Percentiles rank a stretch among this genome's conserved stretches.
Conservation (phyloP, 2,113 vertebrate genomes). For the Numenius arquata region DNA sequence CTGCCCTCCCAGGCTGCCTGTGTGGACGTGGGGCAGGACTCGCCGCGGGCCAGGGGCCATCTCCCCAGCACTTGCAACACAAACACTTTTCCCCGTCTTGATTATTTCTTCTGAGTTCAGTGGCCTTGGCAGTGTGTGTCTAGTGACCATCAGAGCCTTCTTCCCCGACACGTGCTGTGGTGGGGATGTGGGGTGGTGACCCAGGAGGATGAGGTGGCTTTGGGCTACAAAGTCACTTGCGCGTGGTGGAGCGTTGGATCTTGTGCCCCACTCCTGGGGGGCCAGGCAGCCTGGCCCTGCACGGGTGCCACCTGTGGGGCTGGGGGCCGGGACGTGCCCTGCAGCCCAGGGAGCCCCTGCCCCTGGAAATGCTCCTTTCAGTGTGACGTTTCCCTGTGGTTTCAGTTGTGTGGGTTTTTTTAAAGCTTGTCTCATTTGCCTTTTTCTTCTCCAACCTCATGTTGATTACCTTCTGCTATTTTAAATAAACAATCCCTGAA, state of each 20-base stretch:
- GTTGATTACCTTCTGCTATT: neutral
- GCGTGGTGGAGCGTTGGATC: accelerated
- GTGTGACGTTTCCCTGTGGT: neutral
- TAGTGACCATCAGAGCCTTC: neutral
- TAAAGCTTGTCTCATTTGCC: neutral
- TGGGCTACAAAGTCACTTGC: accelerated
- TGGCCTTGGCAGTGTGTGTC: neutral
- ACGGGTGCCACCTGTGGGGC: neutral
- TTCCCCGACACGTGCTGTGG: accelerated
- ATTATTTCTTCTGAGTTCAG: neutral
- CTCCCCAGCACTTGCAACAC: neutral
- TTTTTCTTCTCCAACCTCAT: neutral
- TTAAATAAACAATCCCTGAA: conserved; percentile 50
- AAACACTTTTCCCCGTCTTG: neutral
- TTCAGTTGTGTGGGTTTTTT: neutral
- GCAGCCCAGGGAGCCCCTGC: neutral
- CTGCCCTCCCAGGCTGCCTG: neutral
- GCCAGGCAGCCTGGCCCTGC: neutral
- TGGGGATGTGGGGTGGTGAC: accelerated
- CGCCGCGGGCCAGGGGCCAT: accelerated
- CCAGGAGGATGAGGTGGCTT: neutral
- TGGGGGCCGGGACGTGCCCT: neutral
- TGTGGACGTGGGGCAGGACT: neutral
- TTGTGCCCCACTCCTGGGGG: neutral
- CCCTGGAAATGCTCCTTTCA: neutral